phyloP scores from a whole-genome alignment of 2,888 invertebrate species.

The Rhingia campestris region DNA sequence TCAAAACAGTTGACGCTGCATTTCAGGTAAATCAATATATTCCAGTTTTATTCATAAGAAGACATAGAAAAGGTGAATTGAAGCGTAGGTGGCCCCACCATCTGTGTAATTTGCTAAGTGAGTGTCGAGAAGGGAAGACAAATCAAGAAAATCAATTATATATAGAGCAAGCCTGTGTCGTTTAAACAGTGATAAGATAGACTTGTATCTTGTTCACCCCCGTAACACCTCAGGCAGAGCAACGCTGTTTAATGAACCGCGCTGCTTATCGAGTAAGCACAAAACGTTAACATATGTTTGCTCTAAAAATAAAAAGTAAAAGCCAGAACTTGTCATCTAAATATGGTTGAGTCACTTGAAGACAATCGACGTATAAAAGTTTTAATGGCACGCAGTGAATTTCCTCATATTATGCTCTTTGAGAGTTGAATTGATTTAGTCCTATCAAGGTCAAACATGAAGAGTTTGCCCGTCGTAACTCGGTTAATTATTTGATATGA shows the following conservation, averaged over 20 bases:
- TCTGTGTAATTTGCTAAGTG: slow-evolving; percentile 11
- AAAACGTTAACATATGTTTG: slow-evolving; percentile 60
- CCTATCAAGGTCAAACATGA: slow-evolving; percentile 59
- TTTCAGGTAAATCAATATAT: slow-evolving; percentile 85
- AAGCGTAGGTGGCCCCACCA: slow-evolving; percentile 35
- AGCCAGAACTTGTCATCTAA: background rate
- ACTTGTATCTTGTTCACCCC: background rate
- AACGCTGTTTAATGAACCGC: slow-evolving; percentile 2
- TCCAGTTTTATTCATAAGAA: background rate
- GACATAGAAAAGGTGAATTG: background rate
- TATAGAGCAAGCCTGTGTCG: background rate
- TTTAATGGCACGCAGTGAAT: slow-evolving; percentile 8
- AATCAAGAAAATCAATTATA: slow-evolving; percentile 43
- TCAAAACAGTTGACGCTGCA: slow-evolving; percentile 88
- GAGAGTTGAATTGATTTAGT: slow-evolving; percentile 50
- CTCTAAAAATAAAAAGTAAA: background rate
- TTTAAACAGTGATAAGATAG: slow-evolving; percentile 15
- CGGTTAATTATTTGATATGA: slow-evolving; percentile 43
- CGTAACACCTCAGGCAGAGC: background rate
- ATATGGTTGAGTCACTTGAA: background rate
- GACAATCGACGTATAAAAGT: slow-evolving; percentile 12
- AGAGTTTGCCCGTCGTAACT: slow-evolving; percentile 9
- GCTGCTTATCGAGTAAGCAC: slow-evolving; percentile 9
- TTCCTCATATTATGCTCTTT: slow-evolving; percentile 5
- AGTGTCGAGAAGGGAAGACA: background rate